phyloP scores from a whole-genome alignment of 2,888 invertebrate genomes.

The Drosophila differens region DNA sequence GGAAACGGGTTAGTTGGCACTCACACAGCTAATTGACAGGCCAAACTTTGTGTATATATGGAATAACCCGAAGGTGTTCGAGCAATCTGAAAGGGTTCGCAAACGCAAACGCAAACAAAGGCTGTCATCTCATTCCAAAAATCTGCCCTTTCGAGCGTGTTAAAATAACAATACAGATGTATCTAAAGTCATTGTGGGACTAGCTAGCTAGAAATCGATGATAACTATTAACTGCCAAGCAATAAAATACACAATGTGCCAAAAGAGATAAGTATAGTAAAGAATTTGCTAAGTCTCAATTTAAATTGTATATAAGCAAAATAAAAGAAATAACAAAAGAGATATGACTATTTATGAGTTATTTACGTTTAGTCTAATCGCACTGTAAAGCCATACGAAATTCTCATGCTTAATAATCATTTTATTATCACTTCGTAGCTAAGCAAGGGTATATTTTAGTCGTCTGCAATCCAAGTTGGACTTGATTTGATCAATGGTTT shows the following conservation, averaged over 20 bases:
- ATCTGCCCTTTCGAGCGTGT: neutral
- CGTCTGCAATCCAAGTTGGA: neutral
- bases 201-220: neutral
- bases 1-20: slow-evolving; percentile 22
- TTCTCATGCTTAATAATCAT: neutral
- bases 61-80: slow-evolving; percentile 41
- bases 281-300: neutral
- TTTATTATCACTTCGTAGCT: neutral
- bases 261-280: neutral
- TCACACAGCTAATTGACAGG: slow-evolving; percentile 67
- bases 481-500: slow-evolving; percentile 72
- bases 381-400: neutral
- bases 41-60: slow-evolving; percentile 31
- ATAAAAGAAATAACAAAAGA: neutral
- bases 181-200: neutral
- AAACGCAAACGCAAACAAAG: slow-evolving; percentile 13
- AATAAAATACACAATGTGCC: neutral
- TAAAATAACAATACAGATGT: slow-evolving; percentile 5
- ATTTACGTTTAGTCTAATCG: neutral
- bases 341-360: neutral
- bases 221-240: neutral
- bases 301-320: neutral
- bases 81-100: slow-evolving; percentile 19
- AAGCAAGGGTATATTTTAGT: slow-evolving; percentile 20
- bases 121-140: slow-evolving; percentile 8